A percentile compares a stretch with the other conserved stretches of the same genome.
Evolutionary conservation across 2,797 vertebrate genomes (phyloP).

Genomic region (Mormyrus hasselquistii): DNA sequence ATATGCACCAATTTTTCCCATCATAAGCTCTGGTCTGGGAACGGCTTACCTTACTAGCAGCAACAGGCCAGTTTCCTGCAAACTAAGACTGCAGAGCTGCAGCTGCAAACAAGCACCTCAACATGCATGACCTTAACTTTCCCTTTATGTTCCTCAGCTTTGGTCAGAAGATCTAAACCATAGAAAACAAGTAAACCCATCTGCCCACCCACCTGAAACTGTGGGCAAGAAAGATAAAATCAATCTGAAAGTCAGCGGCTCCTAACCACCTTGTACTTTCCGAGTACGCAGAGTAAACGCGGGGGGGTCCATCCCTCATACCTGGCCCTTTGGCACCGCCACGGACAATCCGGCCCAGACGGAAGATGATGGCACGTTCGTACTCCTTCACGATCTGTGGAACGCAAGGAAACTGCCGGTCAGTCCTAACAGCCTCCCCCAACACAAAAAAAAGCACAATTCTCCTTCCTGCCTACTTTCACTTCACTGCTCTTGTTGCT

Average conservation of each 20-base stretch:
- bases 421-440: neutral
- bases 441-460: neutral
- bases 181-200: neutral
- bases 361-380: conserved; percentile 91
- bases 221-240: neutral
- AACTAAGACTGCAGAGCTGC: neutral
- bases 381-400: conserved; percentile 92
- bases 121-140: neutral
- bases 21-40: neutral
- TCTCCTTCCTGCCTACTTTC: neutral
- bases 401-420: neutral
- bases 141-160: neutral
- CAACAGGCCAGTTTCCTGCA: neutral
- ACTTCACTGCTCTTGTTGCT: neutral
- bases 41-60: neutral
- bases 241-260: neutral
- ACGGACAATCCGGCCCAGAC: conserved; percentile 80
- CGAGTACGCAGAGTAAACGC: neutral
- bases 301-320: conserved; percentile 32
- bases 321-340: conserved; percentile 95
- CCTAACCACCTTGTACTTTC: conserved; percentile 2
- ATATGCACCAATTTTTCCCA: neutral
- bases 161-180: neutral
- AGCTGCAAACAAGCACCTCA: neutral
- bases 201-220: neutral